phyloP scores from a whole-genome alignment of 2,888 invertebrate species.

The Acrocera orbiculus region DNA sequence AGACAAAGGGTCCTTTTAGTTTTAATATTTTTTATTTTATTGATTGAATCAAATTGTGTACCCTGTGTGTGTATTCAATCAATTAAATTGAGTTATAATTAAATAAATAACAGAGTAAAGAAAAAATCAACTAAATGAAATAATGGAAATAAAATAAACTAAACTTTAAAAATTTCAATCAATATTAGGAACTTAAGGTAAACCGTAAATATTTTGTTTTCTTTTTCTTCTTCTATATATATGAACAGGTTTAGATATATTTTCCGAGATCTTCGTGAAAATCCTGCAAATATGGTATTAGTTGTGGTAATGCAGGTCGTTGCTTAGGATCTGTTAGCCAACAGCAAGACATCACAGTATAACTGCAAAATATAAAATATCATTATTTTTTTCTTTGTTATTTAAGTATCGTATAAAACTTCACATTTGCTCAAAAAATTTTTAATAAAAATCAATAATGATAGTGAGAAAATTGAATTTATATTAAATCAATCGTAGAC shows the following conservation, averaged over 20 bases:
- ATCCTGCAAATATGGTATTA: conserved; percentile 46
- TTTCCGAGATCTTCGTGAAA: conserved; percentile 47
- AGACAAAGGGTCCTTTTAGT: conserved; percentile 3
- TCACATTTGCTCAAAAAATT: no score
- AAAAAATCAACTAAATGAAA: not conserved
- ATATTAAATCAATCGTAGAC: no score
- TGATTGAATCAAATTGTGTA: not conserved
- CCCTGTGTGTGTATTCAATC: no score
- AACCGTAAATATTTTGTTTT: conserved; percentile 1
- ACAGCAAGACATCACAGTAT: conserved; percentile 51
- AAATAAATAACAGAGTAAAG: not conserved
- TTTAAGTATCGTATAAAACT: no score
- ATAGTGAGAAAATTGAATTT: not conserved
- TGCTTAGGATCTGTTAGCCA: conserved; percentile 47
- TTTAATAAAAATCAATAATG: not conserved
- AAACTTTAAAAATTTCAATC: no score
- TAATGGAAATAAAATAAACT: not conserved
- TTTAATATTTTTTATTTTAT: not conserved
- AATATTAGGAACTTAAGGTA: no score
- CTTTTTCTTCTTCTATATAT: not conserved
- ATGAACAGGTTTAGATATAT: conserved; percentile 34
- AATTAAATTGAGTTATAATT: no score
- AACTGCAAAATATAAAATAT: conserved; percentile 29
- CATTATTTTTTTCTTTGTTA: no score
- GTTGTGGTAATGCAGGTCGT: conserved; percentile 44